phyloP scores from a whole-genome alignment of 1,140 invertebrate genomes.

The Procambarus clarkii region DNA sequence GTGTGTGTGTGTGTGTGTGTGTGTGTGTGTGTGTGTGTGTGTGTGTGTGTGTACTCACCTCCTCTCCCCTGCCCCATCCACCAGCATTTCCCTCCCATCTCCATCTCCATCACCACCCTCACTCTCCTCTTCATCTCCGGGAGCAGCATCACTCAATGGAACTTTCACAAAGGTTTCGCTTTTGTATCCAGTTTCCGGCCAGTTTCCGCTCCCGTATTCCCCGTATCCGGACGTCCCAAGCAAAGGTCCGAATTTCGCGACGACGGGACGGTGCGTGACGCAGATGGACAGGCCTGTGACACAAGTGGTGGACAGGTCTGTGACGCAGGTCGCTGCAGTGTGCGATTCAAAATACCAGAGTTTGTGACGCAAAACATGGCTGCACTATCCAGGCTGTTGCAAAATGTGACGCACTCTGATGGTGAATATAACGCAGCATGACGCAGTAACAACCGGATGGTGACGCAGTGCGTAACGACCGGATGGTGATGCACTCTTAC shows the following conservation, averaged over 20 bases:
- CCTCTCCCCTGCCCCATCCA: background rate
- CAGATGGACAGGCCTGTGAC: no score
- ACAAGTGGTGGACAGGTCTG: no score
- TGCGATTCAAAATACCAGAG: no score
- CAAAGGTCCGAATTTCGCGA: background rate
- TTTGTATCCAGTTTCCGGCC: constrained; percentile 32
- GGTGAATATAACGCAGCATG: no score
- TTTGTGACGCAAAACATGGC: no score
- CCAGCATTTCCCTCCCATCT: background rate
- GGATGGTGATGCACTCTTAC: no score
- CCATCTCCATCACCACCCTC: background rate
- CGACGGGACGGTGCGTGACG: background rate
- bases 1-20: background rate
- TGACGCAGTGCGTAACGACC: no score
- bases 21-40: background rate
- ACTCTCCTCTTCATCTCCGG: background rate
- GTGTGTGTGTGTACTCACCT: no score
- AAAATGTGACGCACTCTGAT: no score
- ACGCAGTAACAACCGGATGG: no score
- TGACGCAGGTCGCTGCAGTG: no score
- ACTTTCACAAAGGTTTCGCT: constrained; percentile 11
- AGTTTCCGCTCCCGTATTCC: constrained; percentile 23
- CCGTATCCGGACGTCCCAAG: constrained; percentile 6
- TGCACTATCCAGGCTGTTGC: no score
- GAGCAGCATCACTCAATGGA: background rate